Evolutionary conservation across 2,113 vertebrate genomes (phyloP).

Genomic region (Sminthopsis crassicaudata): DNA sequence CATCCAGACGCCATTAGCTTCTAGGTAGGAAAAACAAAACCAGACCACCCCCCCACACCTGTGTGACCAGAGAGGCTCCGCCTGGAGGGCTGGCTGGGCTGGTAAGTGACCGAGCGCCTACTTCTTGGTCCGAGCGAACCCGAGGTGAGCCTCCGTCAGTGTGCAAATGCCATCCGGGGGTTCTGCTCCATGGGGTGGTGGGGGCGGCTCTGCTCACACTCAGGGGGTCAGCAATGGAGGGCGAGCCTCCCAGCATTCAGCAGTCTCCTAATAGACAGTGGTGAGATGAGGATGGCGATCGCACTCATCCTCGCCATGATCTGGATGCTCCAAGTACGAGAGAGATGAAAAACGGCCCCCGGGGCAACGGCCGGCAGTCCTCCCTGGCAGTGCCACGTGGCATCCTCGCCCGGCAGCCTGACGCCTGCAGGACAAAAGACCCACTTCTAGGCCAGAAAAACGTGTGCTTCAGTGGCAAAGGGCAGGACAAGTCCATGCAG

Average conservation of each 20-base stretch:
- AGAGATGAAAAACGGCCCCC: background rate
- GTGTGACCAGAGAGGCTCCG: background rate
- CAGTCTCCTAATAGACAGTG: background rate
- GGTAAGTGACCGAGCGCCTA: background rate
- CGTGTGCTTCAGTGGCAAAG: background rate
- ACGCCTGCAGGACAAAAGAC: background rate
- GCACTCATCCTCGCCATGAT: background rate
- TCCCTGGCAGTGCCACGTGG: background rate
- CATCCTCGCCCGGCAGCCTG: background rate
- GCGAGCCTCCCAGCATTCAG: background rate
- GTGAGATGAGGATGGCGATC: background rate
- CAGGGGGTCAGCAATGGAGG: background rate
- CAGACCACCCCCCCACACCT: background rate
- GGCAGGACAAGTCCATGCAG: background rate
- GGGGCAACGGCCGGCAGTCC: background rate
- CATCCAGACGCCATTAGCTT: background rate
- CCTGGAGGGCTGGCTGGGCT: too few species aligned
- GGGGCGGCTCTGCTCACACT: background rate
- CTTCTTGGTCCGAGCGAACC: background rate
- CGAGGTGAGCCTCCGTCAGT: background rate
- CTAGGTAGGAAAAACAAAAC: background rate
- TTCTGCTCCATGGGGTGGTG: background rate
- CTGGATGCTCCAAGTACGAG: rapidly evolving
- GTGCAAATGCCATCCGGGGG: background rate
- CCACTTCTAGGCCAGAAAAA: background rate